Conservation (phyloP, 2,888 invertebrate species). For the Biston betularia region DNA sequence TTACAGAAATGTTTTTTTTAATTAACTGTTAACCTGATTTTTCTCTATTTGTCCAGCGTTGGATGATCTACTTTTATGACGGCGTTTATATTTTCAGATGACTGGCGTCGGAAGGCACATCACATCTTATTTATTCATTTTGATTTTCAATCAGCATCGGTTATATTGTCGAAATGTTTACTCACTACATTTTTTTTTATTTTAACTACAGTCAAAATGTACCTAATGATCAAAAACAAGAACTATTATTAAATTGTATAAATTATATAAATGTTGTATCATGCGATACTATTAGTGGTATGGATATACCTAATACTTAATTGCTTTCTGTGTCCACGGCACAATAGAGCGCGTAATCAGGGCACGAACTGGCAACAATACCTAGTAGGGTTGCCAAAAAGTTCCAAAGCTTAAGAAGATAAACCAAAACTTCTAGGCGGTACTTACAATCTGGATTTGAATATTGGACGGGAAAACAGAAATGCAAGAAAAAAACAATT, state of each 20-base stretch:
- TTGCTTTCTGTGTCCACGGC: slow-evolving; percentile 72
- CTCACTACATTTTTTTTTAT: too few species aligned
- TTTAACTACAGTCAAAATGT: too few species aligned
- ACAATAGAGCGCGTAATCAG: slow-evolving; percentile 79
- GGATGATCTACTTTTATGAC: too few species aligned
- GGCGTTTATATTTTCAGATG: too few species aligned
- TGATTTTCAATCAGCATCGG: too few species aligned
- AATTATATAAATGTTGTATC: slow-evolving; percentile 1
- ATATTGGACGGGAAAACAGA: neutral
- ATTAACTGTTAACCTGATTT: too few species aligned
- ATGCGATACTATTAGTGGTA: neutral
- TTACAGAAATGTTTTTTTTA: too few species aligned
- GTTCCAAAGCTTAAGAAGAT: neutral
- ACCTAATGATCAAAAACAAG: too few species aligned
- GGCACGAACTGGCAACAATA: slow-evolving; percentile 64
- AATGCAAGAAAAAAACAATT: neutral
- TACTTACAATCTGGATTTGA: neutral
- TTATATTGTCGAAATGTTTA: too few species aligned
- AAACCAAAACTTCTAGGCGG: neutral
- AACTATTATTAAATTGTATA: neutral
- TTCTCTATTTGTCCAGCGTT: too few species aligned
- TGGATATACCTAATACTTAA: slow-evolving; percentile 74
- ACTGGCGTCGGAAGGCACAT: too few species aligned
- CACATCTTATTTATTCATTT: too few species aligned
- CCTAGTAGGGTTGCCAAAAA: slow-evolving; percentile 52